Percentiles rank a stretch among this genome's conserved stretches.
phyloP scores from a whole-genome alignment of 2,888 invertebrate genomes.

The Portevinia maculata region DNA sequence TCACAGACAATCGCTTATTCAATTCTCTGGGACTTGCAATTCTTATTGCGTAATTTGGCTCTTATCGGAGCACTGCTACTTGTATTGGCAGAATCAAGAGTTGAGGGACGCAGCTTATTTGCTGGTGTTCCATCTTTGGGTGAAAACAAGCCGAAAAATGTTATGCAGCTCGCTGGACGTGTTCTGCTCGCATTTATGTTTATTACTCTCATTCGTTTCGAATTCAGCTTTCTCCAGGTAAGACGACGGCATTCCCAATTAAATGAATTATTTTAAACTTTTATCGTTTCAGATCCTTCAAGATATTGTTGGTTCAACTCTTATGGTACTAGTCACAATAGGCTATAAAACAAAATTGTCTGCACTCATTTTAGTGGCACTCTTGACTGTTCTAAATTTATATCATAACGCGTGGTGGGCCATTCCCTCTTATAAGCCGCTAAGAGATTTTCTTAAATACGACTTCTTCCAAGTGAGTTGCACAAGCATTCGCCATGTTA shows the following conservation, averaged over 20 bases:
- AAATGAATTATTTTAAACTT: neutral
- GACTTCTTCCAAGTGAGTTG: conserved; percentile 98
- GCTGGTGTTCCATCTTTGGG: conserved; percentile 96
- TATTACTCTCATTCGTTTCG: conserved; percentile 96
- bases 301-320: conserved; percentile 95
- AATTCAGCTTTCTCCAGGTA: conserved; percentile 94
- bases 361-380: conserved; percentile 94
- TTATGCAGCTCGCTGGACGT: conserved; percentile 97
- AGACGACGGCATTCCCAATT: conserved; percentile 75
- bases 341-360: conserved; percentile 99
- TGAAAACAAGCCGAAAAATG: conserved; percentile 98
- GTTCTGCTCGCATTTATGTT: conserved; percentile 99
- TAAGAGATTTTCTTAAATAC: conserved; percentile 99
- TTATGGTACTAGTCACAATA: conserved; percentile 97
- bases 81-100: conserved; percentile 97
- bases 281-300: conserved; percentile 89
- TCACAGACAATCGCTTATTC: conserved; percentile 95
- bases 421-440: conserved; percentile 96
- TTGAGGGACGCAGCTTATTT: conserved; percentile 96
- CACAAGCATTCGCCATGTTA: neutral
- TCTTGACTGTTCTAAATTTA: conserved; percentile 94
- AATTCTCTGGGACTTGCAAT: conserved; percentile 99
- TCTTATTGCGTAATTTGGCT: conserved; percentile 97
- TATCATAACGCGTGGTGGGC: conserved; percentile 99
- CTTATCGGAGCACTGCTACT: conserved; percentile 98